Evolutionary conservation across 2,113 vertebrate genomes (phyloP).

Genomic region (Sciurus niger): DNA sequence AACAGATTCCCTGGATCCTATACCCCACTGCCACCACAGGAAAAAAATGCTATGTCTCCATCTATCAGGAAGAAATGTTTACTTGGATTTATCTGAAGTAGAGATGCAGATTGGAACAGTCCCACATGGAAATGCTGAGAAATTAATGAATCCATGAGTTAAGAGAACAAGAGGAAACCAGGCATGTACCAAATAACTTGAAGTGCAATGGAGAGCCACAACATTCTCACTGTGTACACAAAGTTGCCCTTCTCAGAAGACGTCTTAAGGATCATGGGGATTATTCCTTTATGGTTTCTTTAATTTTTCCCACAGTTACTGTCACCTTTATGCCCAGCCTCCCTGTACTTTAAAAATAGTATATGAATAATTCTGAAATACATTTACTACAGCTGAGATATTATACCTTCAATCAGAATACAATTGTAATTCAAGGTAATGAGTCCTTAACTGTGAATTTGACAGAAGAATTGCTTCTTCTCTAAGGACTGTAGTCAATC

Average conservation of each 20-base stretch:
- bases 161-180: not conserved
- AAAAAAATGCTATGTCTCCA: not conserved
- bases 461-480: slow-evolving; percentile 3
- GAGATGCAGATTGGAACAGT: not conserved
- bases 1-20: not conserved
- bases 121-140: not conserved
- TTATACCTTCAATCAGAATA: slow-evolving; percentile 19
- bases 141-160: slow-evolving; percentile 29
- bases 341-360: slow-evolving; percentile 54
- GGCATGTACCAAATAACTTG: not conserved
- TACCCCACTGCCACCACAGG: not conserved
- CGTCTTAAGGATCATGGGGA: not conserved
- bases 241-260: not conserved
- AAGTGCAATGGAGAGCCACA: not conserved
- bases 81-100: not conserved
- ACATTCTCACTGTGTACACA: not conserved
- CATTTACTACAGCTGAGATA: slow-evolving; percentile 57
- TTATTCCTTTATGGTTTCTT: slow-evolving; percentile 30
- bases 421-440: slow-evolving; percentile 52
- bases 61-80: not conserved
- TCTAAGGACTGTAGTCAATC: not conserved
- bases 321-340: not conserved
- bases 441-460: slow-evolving; percentile 24
- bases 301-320: slow-evolving; percentile 58
- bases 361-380: slow-evolving; percentile 42